phyloP scores from a whole-genome alignment of 2,113 vertebrate genomes.

The Brachionichthys hirsutus region DNA sequence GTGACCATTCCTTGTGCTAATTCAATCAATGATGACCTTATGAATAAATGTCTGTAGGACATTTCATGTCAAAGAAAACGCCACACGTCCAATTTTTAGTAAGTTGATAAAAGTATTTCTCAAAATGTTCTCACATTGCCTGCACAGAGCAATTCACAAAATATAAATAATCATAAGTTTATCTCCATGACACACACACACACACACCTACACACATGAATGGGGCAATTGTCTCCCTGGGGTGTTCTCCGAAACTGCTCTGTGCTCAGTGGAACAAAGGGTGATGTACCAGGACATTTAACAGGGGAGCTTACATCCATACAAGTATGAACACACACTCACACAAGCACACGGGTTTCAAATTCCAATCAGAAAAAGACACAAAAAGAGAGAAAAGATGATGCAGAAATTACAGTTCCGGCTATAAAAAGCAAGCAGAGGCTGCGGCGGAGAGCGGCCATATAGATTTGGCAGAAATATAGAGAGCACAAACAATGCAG shows the following conservation, averaged over 20 bases:
- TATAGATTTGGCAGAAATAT: slow-evolving; percentile 38
- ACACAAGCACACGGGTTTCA: slow-evolving; percentile 9
- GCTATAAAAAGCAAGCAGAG: slow-evolving; percentile 19
- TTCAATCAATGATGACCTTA: too few relatives aligned
- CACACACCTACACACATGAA: not conserved
- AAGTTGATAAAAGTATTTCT: too few relatives aligned
- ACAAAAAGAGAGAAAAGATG: not conserved
- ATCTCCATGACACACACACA: not conserved
- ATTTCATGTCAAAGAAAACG: too few relatives aligned
- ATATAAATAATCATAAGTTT: too few relatives aligned
- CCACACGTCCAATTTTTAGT: too few relatives aligned
- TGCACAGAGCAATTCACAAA: too few relatives aligned
- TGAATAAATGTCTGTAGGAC: too few relatives aligned
- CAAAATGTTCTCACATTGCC: too few relatives aligned
- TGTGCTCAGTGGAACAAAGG: slow-evolving; percentile 22
- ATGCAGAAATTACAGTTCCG: not conserved
- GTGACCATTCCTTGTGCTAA: too few relatives aligned
- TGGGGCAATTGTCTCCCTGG: slow-evolving; percentile 5
- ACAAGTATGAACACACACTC: slow-evolving; percentile 8
- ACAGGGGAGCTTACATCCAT: slow-evolving; percentile 11
- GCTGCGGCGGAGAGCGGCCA: slow-evolving; percentile 13
- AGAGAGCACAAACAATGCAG: slow-evolving; percentile 50
- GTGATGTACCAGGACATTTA: slow-evolving; percentile 23
- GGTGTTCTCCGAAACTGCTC: slow-evolving; percentile 19
- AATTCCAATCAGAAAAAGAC: slow-evolving; percentile 18